These are phyloP conservation scores for Morelia viridis DNA, from an alignment of 2,797 vertebrate genomes.

Conservation along the genomic window DNA sequence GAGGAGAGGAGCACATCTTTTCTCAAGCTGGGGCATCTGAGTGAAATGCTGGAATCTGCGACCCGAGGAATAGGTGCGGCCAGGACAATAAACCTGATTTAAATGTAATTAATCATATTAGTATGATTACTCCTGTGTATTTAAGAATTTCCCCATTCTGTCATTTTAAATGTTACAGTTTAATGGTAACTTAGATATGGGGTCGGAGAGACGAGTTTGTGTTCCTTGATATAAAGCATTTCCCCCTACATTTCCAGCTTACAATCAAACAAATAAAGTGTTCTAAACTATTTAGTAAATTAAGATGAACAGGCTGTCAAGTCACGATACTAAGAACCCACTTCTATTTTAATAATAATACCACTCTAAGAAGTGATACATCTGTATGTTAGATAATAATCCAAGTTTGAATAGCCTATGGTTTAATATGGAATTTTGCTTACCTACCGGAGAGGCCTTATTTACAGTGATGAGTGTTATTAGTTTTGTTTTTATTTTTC, in stretches of 20 bases:
- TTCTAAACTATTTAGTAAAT: neutral
- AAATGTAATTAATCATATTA: neutral
- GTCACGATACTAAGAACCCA: neutral
- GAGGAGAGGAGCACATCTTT: neutral
- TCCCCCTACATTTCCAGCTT: neutral
- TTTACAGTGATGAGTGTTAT: neutral
- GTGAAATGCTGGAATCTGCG: neutral
- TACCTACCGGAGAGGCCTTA: neutral
- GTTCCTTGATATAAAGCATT: neutral
- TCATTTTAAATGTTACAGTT: neutral
- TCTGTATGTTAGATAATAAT: neutral
- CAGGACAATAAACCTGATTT: neutral
- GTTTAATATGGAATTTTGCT: neutral
- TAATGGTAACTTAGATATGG: neutral
- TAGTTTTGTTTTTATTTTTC: neutral
- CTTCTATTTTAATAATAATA: neutral
- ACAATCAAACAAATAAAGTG: neutral
- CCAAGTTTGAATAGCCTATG: neutral
- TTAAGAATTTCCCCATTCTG: neutral
- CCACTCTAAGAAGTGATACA: neutral
- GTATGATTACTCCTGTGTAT: neutral
- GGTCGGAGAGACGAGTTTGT: neutral
- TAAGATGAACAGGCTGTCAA: neutral
- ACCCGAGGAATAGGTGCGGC: neutral
- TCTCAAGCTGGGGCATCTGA: neutral